Base-by-base conservation (phyloP, 2,888 invertebrate species). In the Callosobruchus maculatus region DNA sequence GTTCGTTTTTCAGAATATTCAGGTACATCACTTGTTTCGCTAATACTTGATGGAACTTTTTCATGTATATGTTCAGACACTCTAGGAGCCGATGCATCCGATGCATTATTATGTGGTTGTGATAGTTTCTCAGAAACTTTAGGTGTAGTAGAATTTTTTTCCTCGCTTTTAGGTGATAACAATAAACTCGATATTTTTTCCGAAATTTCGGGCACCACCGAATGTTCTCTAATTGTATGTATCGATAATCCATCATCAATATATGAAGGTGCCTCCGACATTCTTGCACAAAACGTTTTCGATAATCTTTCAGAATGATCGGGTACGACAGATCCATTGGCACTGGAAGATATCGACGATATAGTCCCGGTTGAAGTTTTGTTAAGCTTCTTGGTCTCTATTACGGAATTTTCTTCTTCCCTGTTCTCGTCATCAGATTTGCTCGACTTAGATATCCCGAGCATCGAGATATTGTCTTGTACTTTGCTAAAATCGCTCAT, bases 401-500 rank as follows among this genome's bases (percentile, higher is more conserved):
- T 79, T 20, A 76, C 77, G 0, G 78, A 77, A 66, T 76, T 67
- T 74, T 74, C 77, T 20, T 68, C 68, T 2, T 68, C 72, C 30
- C 74, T 22, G 20, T 7, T 7, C 21, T 68, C 68, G 7, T 68
- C 68, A 68, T 68, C 77, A 5, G 77, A 76, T 21, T 76, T 74
- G 18, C 74, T 74, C 21, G 68, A 68, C 66, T 72, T 71, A 2
- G 74, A 72, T 13, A 76, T 77, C 71, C 81, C 78, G 7, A 82
- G 71, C 22, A 75, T 77, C 0, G 82, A 81, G 70, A 84, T 82
- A 70, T 83, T 83, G 49, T 81, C 81, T 75, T 82, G 77, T 67
- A 84, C 83, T 76, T 80, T 80, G 68, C 76, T 83, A 71, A 84
- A 83, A 72, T 83, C 81, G 49, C 83, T 80, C 22, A 84, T 84